Percentiles rank a stretch among this genome's conserved stretches.
These are phyloP conservation scores for Phalera bucephala DNA, from an alignment of 2,888 invertebrate genomes.

Conservation along the genomic window DNA sequence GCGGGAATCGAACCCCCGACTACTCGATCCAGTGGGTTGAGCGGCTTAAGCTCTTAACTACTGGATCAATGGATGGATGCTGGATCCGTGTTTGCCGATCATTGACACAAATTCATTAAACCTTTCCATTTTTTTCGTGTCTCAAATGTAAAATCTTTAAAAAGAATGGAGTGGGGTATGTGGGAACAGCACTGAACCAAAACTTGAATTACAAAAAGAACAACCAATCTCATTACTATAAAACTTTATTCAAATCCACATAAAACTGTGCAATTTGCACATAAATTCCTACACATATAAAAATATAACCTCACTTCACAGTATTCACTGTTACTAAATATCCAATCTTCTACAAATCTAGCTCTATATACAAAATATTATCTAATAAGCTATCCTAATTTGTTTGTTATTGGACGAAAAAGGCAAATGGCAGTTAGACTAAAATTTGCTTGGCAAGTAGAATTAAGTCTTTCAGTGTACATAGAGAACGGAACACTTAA, in stretches of 20 bases:
- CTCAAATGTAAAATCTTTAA: no score
- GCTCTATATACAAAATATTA: constrained; percentile 24
- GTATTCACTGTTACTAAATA: constrained; percentile 16
- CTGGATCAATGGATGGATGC: no score
- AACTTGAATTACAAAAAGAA: constrained; percentile 5
- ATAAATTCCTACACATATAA: constrained; percentile 42
- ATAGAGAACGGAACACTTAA: constrained; percentile 13
- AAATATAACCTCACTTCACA: constrained; percentile 35
- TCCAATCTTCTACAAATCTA: constrained; percentile 11
- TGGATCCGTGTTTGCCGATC: no score
- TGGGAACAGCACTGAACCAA: no score
- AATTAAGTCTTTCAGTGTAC: constrained; percentile 37
- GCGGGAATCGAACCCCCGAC: no score
- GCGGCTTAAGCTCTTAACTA: no score
- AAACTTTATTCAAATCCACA: constrained; percentile 48
- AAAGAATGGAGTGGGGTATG: no score
- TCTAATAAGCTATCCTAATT: constrained; percentile 23
- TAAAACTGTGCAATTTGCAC: constrained; percentile 41
- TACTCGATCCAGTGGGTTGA: no score
- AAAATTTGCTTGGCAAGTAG: constrained; percentile 55
- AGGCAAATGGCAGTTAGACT: constrained; percentile 40
- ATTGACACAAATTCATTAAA: no score
- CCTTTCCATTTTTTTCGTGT: no score
- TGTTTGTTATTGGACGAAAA: constrained; percentile 39
- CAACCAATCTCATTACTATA: constrained; percentile 17